Percentiles rank a stretch among this genome's conserved stretches.
phyloP scores from a whole-genome alignment of 2,797 vertebrate species.

The Poeciliopsis infans region DNA sequence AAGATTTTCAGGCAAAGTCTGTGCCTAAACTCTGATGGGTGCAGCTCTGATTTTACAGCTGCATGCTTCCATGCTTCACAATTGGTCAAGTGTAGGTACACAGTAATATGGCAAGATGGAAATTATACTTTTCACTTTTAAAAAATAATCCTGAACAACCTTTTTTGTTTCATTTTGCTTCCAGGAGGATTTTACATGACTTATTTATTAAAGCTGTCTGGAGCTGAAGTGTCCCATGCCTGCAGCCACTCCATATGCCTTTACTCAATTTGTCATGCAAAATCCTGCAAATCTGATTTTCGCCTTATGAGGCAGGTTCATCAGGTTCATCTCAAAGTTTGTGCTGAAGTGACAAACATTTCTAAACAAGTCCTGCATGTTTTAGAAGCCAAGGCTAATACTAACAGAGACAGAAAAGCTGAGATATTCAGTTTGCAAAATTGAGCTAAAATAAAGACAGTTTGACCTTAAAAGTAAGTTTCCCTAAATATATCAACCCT shows the following conservation, averaged over 20 bases:
- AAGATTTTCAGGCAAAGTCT: not conserved
- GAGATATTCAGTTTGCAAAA: constrained; percentile 1
- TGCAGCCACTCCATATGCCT: not conserved
- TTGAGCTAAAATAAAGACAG: not conserved
- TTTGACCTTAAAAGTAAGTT: not conserved
- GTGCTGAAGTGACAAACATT: not conserved
- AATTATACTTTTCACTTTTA: not conserved
- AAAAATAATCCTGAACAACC: not conserved
- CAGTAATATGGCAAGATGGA: not conserved
- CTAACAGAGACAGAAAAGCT: constrained; percentile 12
- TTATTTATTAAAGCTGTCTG: not conserved
- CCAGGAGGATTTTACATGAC: not conserved
- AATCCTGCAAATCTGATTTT: not conserved
- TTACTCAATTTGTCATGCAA: not conserved
- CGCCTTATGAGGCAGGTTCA: not conserved
- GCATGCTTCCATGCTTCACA: not conserved
- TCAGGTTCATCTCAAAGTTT: not conserved
- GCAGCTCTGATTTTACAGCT: not conserved
- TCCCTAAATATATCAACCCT: not conserved
- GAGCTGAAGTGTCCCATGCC: not conserved
- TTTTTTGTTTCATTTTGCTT: not conserved
- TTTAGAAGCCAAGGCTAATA: not conserved
- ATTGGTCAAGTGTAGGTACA: not conserved
- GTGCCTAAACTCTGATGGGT: not conserved
- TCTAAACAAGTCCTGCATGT: not conserved